Evolutionary conservation across 2,797 vertebrate genomes (phyloP), one percentile per base, ranked within the genome.

Genomic region (Sebastes trivittatus): DNA sequence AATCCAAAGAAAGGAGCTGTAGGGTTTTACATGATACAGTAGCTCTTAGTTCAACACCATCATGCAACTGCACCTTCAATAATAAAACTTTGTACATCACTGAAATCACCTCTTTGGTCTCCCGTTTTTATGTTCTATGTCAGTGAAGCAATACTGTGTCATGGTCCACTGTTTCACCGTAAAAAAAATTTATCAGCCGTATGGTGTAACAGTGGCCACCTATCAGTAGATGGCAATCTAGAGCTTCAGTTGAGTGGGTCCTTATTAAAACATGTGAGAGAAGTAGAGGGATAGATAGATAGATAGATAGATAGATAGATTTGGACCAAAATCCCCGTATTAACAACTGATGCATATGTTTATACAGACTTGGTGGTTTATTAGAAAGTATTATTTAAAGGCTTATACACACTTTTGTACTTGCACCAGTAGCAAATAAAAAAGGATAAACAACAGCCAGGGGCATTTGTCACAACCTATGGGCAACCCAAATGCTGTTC

Each of bases 71-170:
- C 87, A 89, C 77, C 65, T 78, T 89, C 84, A 88, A 78, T 85
- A 94, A 93, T 92, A 91, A 94, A 93, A 92, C 73, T 93, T 93
- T 94, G 81, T 93, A 94, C 91, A 88, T 87, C 86, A 91, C 78
- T 79, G 60, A 75, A 72, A 58, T 7, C 0, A 49, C 5, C 30
- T 63, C 29, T 55, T 38, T 75, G 63, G 18, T 75, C 18, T 75
- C 65, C 4, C 62, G 25, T 68, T 30, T 52, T 49, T 52, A n/a
- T 29, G n/a, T 16, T 60, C 3, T 14, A 4, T 64, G 2, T 54
- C 7, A 30, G 2, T 42, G 32, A 72, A 69, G 38, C 62, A 23
- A 27, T 23, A 64, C 7, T 22, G 49, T 7, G 23, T 25, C 6
- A 6, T 49, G 56, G 2, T 25, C 3, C 1, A 20, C 55, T 59